These are phyloP conservation scores for Mimachlamys varia DNA, from an alignment of 2,888 invertebrate species.

Conservation along the genomic window DNA sequence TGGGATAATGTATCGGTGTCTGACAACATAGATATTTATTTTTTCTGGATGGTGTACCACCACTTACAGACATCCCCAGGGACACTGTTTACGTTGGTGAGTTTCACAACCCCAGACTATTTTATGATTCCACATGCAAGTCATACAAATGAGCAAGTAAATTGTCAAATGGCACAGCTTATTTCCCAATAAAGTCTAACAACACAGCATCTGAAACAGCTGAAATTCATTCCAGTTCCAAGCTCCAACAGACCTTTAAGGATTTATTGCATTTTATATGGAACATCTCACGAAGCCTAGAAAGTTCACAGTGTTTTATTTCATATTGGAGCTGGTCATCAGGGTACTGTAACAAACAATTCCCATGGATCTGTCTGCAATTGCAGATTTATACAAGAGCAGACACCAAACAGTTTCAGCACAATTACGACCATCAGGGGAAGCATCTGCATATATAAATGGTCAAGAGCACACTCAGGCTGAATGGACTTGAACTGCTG, in stretches of 20 bases:
- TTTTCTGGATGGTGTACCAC: neutral
- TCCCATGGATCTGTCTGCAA: neutral
- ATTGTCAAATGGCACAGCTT: neutral
- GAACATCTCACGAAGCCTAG: neutral
- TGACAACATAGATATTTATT: neutral
- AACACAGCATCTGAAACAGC: neutral
- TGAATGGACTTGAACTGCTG: neutral
- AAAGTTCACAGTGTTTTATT: neutral
- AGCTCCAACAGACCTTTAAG: too few species aligned
- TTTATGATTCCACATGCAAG: neutral
- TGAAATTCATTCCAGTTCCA: neutral
- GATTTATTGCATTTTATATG: neutral
- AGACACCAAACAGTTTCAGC: constrained; percentile 9
- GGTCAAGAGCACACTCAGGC: neutral
- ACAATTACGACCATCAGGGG: neutral
- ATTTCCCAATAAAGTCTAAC: neutral
- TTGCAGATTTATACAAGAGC: neutral
- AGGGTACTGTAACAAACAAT: neutral
- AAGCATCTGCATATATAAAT: neutral
- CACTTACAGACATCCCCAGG: neutral
- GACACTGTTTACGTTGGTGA: neutral
- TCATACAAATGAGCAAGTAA: neutral
- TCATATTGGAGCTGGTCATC: neutral
- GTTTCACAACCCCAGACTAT: neutral
- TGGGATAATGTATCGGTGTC: neutral